phyloP scores from a whole-genome alignment of 1,140 invertebrate species.

The Scaptomyza montana region DNA sequence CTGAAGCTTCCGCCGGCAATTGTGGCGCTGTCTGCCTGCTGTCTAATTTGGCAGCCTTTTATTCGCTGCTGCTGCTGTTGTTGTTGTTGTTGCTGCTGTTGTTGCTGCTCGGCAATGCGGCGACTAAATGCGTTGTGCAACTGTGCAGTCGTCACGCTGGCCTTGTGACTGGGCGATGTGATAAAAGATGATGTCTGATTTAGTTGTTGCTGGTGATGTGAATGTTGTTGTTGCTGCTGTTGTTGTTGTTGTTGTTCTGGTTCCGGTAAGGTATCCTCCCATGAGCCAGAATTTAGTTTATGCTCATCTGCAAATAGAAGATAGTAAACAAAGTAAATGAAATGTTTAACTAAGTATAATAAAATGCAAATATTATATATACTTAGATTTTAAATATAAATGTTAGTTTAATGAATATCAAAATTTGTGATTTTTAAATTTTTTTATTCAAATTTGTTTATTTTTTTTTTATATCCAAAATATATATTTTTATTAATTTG shows the following conservation, averaged over 20 bases:
- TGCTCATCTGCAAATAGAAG: conserved; percentile 62
- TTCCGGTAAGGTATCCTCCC: conserved; percentile 76
- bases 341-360: neutral
- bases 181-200: conserved; percentile 38
- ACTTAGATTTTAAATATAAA: no score
- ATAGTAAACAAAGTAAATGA: neutral
- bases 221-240: conserved; percentile 30
- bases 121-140: conserved; percentile 71
- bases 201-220: conserved; percentile 32
- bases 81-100: conserved; percentile 47
- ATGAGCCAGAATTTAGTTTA: conserved; percentile 77
- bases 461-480: no score
- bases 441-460: no score
- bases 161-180: conserved; percentile 39
- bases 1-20: conserved; percentile 82
- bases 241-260: conserved; percentile 41
- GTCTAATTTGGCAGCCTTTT: conserved; percentile 29
- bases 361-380: no score
- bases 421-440: no score
- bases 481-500: no score
- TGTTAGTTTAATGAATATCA: no score
- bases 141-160: conserved; percentile 72
- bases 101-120: conserved; percentile 60
- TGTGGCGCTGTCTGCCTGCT: conserved; percentile 61
- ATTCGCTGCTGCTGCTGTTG: conserved; percentile 48